Evolutionary conservation across 2,797 vertebrate species (phyloP), one percentile per base, ranked within the genome.

Genomic region (Micrastur ruficollis): DNA sequence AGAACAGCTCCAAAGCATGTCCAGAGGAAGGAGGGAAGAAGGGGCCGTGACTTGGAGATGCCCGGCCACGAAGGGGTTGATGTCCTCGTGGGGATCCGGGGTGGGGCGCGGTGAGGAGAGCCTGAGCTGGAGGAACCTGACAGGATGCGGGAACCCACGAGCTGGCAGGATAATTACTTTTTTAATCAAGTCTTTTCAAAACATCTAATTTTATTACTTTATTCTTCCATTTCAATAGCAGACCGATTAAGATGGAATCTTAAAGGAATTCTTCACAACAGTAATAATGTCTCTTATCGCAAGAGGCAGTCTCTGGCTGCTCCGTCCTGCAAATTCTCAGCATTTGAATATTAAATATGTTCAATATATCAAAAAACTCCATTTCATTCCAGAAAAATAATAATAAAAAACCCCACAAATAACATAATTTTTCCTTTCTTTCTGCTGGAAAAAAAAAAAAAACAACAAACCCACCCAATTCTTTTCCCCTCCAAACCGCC

Each of bases 201-300:
- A 96, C 92, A 95, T 93, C 92, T 96, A 95, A 96, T 96, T 88
- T 96, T 97, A 97, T 97, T 97, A 97, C 97, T 97, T 97, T 97
- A 97, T 97, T 97, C 97, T 97, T 97, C 94, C 89, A 97, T 97
- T 97, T 97, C 97, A 97, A 97, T 96, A 96, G 97, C 74, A 49
- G 96, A 89, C 94, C 2, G 96, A 97, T 97, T 97, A 97, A 97
- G 97, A 97, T 97, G 95, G 94, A 97, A 97, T 97, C 97, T 97
- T 96, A 90, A 97, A 97, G 97, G 95, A 96, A 97, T 97, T 97
- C 95, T 97, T 96, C 96, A 94, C 96, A 97, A 95, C 96, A 97
- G 11, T 95, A 97, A 97, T 96, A 97, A 96, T 86, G 95, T 86
- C 92, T 97, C 96, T 97, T 97, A 97, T 97, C 96, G 7, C 92